Conservation (phyloP, 2,888 invertebrate species). For the Augochlorella aurata region DNA sequence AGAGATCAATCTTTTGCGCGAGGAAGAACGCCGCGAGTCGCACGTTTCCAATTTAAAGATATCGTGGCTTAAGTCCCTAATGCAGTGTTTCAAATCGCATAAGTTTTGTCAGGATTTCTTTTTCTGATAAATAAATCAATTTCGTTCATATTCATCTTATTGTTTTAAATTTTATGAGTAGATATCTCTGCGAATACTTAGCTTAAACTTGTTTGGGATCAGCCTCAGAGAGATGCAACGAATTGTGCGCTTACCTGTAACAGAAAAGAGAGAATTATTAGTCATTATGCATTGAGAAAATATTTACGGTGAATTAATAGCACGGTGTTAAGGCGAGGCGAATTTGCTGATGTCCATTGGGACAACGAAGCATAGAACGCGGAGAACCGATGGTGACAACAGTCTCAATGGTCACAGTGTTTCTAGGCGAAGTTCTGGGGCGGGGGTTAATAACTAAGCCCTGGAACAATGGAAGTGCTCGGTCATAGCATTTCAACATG, state of each 20-base stretch:
- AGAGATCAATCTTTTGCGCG: no score
- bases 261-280: neutral
- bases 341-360: neutral
- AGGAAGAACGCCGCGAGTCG: no score
- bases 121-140: no score
- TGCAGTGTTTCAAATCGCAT: no score
- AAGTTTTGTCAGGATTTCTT: no score
- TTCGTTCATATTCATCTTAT: no score
- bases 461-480: constrained; percentile 52
- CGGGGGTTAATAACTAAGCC: constrained; percentile 70
- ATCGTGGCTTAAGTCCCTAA: no score
- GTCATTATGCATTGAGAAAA: neutral
- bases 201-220: neutral
- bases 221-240: neutral
- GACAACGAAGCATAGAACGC: neutral
- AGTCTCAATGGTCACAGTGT: constrained; percentile 33
- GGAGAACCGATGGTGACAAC: constrained; percentile 22
- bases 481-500: constrained; percentile 45
- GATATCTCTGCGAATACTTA: no score
- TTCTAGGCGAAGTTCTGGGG: constrained; percentile 18
- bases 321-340: neutral
- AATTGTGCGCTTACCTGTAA: constrained; percentile 22
- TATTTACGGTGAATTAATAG: neutral
- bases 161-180: no score
- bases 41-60: no score